A percentile compares a stretch with the other conserved stretches of the same genome.
Conservation (phyloP, 2,888 invertebrate genomes). For the Campoletis raptor region DNA sequence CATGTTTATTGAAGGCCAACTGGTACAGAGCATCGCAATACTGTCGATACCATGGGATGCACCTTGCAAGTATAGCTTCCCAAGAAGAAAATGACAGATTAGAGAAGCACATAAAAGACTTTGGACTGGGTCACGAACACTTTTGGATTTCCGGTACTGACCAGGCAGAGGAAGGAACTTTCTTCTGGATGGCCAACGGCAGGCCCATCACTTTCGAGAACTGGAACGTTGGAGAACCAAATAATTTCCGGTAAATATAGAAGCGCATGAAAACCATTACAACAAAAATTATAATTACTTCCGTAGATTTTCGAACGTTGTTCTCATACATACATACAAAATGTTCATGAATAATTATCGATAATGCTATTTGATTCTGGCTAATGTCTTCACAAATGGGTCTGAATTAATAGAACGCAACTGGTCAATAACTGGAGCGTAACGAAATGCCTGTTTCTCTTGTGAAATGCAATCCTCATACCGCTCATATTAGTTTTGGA, state of each 20-base stretch:
- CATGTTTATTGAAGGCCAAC: conserved; percentile 89
- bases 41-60: conserved; percentile 97
- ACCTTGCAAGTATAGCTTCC: conserved; percentile 94
- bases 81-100: conserved; percentile 96
- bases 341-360: neutral
- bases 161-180: conserved; percentile 95
- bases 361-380: neutral
- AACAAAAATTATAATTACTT: neutral
- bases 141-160: conserved; percentile 98
- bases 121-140: conserved; percentile 95
- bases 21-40: conserved; percentile 97
- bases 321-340: neutral
- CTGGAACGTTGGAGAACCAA: conserved; percentile 97
- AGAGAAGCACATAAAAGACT: conserved; percentile 95
- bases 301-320: neutral
- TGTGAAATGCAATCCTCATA: neutral
- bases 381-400: neutral
- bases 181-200: conserved; percentile 97
- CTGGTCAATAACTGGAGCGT: neutral
- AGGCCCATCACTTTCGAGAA: conserved; percentile 95
- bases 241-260: conserved; percentile 89
- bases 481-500: neutral
- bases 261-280: neutral
- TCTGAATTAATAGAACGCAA: neutral
- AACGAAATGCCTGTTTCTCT: neutral